Evolutionary conservation across 2,113 vertebrate genomes (phyloP).

Genomic region (Myrmophylax atrothorax): DNA sequence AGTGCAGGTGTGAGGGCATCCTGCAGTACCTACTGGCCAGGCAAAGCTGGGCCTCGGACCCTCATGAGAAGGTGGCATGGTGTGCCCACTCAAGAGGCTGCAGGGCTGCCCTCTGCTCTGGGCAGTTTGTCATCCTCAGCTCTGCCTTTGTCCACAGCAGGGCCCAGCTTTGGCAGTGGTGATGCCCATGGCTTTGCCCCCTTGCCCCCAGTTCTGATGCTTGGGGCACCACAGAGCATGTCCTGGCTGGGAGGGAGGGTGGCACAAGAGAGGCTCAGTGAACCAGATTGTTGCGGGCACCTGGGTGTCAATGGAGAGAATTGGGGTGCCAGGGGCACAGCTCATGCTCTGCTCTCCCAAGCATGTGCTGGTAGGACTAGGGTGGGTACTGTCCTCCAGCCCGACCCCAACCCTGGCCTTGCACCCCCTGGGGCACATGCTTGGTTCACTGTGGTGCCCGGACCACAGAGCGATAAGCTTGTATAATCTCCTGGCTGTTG

Average conservation of each 20-base stretch:
- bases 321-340: background rate
- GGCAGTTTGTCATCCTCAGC: background rate
- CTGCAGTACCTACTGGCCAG: background rate
- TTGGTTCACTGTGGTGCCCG: slow-evolving; percentile 18
- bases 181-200: rapidly evolving
- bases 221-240: background rate
- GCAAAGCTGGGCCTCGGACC: background rate
- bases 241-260: background rate
- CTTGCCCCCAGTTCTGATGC: background rate
- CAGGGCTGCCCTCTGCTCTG: background rate
- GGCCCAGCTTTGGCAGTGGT: background rate
- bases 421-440: rapidly evolving
- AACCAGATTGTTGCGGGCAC: background rate
- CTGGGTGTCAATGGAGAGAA: background rate
- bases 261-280: background rate
- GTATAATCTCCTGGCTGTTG: slow-evolving; percentile 80
- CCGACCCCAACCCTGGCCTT: background rate
- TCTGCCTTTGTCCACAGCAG: background rate
- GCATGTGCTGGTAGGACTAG: rapidly evolving
- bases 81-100: background rate
- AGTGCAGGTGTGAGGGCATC: background rate
- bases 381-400: rapidly evolving
- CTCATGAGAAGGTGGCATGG: rapidly evolving
- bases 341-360: background rate
- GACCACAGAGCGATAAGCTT: slow-evolving; percentile 83